Evolutionary conservation across 2,113 vertebrate species (phyloP), one percentile per base, ranked within the genome.

Genomic region (Tachysurus fulvidraco): DNA sequence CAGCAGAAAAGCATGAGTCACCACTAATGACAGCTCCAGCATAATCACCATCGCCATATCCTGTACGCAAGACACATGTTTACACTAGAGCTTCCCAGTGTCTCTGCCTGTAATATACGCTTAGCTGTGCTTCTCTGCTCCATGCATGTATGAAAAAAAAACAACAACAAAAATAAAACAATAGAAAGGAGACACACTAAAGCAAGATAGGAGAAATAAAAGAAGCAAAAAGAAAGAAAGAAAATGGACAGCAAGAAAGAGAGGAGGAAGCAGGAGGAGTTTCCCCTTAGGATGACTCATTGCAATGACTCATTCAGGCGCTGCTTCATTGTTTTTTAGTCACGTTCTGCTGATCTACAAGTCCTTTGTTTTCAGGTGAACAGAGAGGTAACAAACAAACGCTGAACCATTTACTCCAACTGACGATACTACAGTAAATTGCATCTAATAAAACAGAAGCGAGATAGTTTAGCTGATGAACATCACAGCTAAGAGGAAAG

Each of bases 291-390:
- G 60, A 71, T 91, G 94, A 95, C 89, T 94, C 94, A 94, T 62
- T 44, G 54, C 60, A 4, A 88, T 96, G 96, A 97, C 92, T 97
- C 95, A 95, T 91, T 88, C 89, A 90, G 88, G 91, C 92, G 81
- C 93, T 89, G 88, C 92, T 94, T 93, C 93, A 95, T 95, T 93
- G 92, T 92, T 93, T 91, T 92, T 89, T 89, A 92, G 92, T 94
- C 94, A 95, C 93, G 91, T 94, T 94, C 88, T 81, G 90, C 91
- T 92, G 92, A 94, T 93, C 90, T 91, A 92, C 77, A 36, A 89
- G 85, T 83, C 17, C 83, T 92, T 91, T 91, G 90, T 91, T 87
- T 88, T 88, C 84, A 81, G 52, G 80, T 81, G 86, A 85, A 89
- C 81, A 59, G 59, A 28, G 74, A 54, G 65, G 44, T 67, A 36